Evolutionary conservation across 2,113 vertebrate genomes (phyloP), one percentile per base, ranked within the genome.

Genomic region (Platichthys stellatus): DNA sequence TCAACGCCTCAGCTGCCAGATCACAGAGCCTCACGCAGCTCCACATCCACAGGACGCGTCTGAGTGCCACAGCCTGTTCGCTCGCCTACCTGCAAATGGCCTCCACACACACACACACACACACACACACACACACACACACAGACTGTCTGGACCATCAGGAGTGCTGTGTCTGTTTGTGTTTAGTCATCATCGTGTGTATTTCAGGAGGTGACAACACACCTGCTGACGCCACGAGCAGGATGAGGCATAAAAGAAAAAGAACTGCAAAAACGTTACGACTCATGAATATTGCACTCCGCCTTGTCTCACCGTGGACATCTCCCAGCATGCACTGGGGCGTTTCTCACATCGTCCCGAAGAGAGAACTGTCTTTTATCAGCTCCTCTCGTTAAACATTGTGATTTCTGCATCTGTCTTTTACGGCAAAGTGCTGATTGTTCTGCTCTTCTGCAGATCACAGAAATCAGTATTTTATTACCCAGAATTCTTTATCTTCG

Each of bases 231-330:
- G 51, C 15, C 45, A 47, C 6, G 45, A 45, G 43, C 43, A 7
- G 49, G 49, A 20, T 51, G 49, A 51, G 17, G 49, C 4, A n/a
- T 15, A 14, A n/a, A 53, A 53, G 51, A n/a, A 14, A n/a, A 8
- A 70, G 6, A 31, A 73, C 73, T 78, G 84, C 80, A 86, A 76
- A 86, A 89, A 87, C 20, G 49, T 76, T 47, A 63, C 26, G 2
- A 64, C 35, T 81, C 74, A 86, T 90, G 45, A 86, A 88, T 86
- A 79, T 89, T 90, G 89, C 53, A 88, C 56, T 61, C 3, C 1
- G 21, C 47, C 2, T 21, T 53, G 85, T 88, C 83, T 82, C 57
- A 76, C 67, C 83, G 3, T 0, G 38, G 76, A 74, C 66, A 28
- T 88, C 70, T 88, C 76, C 70, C 68, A 76, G 72, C 51, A 69